Base-by-base conservation (phyloP, 2,113 vertebrate species). In the Colius striatus region DNA sequence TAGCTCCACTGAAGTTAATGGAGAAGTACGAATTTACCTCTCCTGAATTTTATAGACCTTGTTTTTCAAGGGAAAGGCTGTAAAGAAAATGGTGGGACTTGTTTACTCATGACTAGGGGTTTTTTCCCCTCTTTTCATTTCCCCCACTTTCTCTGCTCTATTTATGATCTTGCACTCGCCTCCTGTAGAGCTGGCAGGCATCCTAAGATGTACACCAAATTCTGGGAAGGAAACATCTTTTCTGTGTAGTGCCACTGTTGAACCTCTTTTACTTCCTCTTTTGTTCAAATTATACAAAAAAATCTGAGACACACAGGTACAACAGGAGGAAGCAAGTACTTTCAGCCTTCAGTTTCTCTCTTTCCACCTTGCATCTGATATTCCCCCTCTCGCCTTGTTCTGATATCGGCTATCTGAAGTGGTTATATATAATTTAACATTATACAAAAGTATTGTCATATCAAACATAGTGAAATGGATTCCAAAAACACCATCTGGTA, bases 401-500 rank as follows among this genome's bases (percentile, higher is more conserved):
- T 93, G 95, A 95, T 98, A 97, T 95, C 92, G 55, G 97, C 97
- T 98, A 98, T 97, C 98, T 98, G 97, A 98, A 98, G 97, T 98
- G 96, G 98, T 98, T 98, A 98, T 98, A 98, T 98, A 98, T 98
- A 98, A 98, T 98, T 98, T 98, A 98, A 98, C 98, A 96, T 98
- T 98, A 98, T 98, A 98, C 98, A 98, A 97, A 98, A 98, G 98
- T 98, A 98, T 99, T 98, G 98, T 98, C 97, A 98, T 98, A 98
- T 98, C 98, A 98, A 98, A 98, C 98, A 98, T 98, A 98, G 98
- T 98, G 98, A 98, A 99, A 98, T 98, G 97, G 98, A 98, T 98
- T 99, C 99, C 98, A 99, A 99, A 99, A 99, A 98, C 98, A 98
- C 99, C 98, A 99, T 99, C 99, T 99, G 98, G 98, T 99, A 98